Percentiles rank a stretch among this genome's conserved stretches.
phyloP scores from a whole-genome alignment of 2,113 vertebrate species.

The Varanus komodoensis region DNA sequence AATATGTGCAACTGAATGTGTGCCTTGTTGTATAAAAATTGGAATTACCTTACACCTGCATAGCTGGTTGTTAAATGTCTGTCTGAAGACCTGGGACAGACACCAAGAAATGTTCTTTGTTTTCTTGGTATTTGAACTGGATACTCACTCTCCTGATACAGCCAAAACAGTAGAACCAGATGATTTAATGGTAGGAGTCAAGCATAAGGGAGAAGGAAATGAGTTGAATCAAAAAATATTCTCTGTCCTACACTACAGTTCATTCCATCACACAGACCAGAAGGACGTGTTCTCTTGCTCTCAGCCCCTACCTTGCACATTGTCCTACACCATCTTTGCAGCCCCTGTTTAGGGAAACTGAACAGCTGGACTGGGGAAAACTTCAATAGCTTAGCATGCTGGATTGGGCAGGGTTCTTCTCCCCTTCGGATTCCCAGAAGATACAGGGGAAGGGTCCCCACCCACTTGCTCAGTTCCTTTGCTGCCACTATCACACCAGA shows the following conservation, averaged over 20 bases:
- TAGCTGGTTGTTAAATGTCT: not conserved
- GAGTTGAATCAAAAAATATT: not conserved
- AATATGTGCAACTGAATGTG: not conserved
- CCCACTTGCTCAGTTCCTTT: no score
- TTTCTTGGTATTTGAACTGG: not conserved
- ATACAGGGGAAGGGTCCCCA: no score
- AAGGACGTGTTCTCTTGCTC: no score
- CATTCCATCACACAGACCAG: not conserved
- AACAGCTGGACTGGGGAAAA: no score
- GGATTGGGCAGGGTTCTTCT: no score
- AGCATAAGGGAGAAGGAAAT: not conserved
- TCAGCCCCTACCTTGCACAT: no score
- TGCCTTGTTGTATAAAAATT: not conserved
- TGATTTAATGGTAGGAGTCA: not conserved
- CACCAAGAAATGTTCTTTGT: not conserved
- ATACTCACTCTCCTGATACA: not conserved
- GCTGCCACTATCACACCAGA: no score
- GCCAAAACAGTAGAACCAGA: not conserved
- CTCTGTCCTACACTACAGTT: not conserved
- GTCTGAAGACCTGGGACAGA: not conserved
- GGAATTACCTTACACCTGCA: not conserved
- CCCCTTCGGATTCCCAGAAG: no score
- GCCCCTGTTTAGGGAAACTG: not conserved
- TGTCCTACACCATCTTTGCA: not conserved
- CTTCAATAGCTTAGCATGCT: no score